Base-by-base conservation (phyloP, 2,113 vertebrate genomes). In the Thryonomys swinderianus region DNA sequence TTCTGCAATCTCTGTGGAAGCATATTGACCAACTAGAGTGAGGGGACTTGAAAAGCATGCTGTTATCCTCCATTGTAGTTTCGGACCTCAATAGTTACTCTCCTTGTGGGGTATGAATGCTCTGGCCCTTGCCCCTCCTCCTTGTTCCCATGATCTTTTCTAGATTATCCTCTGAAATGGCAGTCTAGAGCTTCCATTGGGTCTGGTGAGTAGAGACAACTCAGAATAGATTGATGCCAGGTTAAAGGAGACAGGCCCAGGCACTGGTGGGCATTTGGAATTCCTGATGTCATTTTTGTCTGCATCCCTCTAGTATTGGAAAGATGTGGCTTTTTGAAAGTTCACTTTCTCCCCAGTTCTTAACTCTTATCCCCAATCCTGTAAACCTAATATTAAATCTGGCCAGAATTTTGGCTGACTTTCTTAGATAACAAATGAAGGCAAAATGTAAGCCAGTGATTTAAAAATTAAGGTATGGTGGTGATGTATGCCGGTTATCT, bases 401-500 rank as follows among this genome's bases (percentile, higher is more conserved):
- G 61, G 59, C 73, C 37, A 74, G 53, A 92, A 74, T 48, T 88
- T 82, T 79, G 55, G 55, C 85, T 78, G 76, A 53, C 74, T 85
- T 80, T 91, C 55, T 82, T 74, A 92, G 91, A 79, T 73, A 91
- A 59, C 66, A 91, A 94, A 84, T 81, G 48, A 93, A 88, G 61
- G 87, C 18, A 84, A 85, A 66, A 73, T 62, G 61, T 74, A 61
- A 53, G n/a, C n/a, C n/a, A n/a, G 6, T 86, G 40, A 90, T 59
- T 80, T 84, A 73, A 90, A 94, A 94, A 79, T 66, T 61, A 74
- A 81, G 42, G 42, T 27, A 53, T 61, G 21, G 21, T 57, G 17
- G 17, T 57, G 55, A 17, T 57, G 17, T 18, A 20, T 17, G 17
- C 17, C 55, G 17, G 17, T 57, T 18, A 57, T 17, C 55, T 17